Base-by-base conservation (phyloP, 1,140 invertebrate genomes). In the Eupeodes corollae region DNA sequence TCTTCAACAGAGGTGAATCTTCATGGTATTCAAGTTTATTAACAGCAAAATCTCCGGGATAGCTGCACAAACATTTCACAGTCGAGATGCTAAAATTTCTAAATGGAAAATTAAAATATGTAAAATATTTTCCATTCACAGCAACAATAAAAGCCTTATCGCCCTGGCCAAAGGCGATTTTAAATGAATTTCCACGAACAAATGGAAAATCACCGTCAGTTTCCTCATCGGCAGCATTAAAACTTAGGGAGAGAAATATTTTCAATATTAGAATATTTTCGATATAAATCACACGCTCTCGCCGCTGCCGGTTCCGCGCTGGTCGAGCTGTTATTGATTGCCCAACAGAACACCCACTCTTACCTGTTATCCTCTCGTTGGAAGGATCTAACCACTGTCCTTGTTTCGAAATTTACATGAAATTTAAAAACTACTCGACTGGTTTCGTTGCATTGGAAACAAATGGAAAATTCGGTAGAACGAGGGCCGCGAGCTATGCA, bases 151-250 rank as follows among this genome's bases (percentile, higher is more conserved):
- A 64, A 13, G 63, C 64, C 9, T 60, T 59, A 50, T 67, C 63
- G 1, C 63, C 63, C n/a, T 64, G 55, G 2, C 63, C 63, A 14
- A 67, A 67, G 8, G 63, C 63, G 18, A 67, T 67, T 39, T 67
- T 67, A 34, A 67, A 67, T 11, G 63, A 53, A 30, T 67, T 66
- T 14, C 63, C 63, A 8, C 63, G 63, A 15, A 56, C 55, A 47
- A 67, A 67, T 1, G 63, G 63, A 42, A 67, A 67, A 44, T 67
- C 63, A 2, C 63, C 63, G 40, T 64, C 61, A n/a, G 63, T 64
- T 48, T 67, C 63, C 50, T 67, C 63, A 44, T 67, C 63, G 9
- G 62, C 60, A 3, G 32, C 37, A 9, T 58, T 51, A 39, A 63
- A 67, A 16, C 63, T 67, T 15, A 6, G 50, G 31, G 2, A n/a